These are phyloP conservation scores for Ptiloglossa arizonensis DNA, from an alignment of 1,140 invertebrate species.

Conservation along the genomic window DNA sequence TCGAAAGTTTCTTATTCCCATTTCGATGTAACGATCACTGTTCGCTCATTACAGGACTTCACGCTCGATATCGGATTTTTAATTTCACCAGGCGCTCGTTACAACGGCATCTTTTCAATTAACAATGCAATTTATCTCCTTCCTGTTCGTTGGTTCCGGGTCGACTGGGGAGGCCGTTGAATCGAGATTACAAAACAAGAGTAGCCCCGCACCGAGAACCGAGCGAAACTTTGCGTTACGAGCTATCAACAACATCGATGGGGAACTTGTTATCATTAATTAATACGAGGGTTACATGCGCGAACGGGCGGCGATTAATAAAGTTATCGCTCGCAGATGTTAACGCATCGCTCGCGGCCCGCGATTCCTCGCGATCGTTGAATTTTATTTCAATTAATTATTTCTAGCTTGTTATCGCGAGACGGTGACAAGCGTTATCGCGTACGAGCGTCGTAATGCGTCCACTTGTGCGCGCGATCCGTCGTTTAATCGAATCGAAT, in stretches of 20 bases:
- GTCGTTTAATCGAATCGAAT: constrained; percentile 13
- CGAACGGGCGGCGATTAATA: constrained; percentile 8
- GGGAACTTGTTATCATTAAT: constrained; percentile 27
- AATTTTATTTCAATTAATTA: constrained; percentile 36
- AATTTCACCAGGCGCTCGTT: not conserved
- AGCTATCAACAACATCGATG: constrained; percentile 4
- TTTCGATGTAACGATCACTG: not conserved
- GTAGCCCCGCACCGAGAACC: not conserved
- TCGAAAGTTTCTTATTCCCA: too few relatives aligned
- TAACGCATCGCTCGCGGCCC: not conserved
- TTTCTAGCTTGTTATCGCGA: too few relatives aligned
- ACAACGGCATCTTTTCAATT: not conserved
- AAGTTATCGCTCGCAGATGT: not conserved
- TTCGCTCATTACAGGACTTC: constrained; percentile 5
- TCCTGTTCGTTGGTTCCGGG: not conserved
- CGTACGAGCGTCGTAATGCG: not conserved
- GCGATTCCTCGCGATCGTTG: not conserved
- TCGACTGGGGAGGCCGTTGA: not conserved
- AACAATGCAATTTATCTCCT: constrained; percentile 13
- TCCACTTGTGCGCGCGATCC: not conserved
- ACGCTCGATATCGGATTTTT: not conserved
- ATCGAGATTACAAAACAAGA: constrained; percentile 24
- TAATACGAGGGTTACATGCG: not conserved
- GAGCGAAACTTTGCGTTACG: not conserved
- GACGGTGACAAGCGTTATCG: not conserved